phyloP scores from a whole-genome alignment of 2,113 vertebrate species.

The Pao palembangensis region DNA sequence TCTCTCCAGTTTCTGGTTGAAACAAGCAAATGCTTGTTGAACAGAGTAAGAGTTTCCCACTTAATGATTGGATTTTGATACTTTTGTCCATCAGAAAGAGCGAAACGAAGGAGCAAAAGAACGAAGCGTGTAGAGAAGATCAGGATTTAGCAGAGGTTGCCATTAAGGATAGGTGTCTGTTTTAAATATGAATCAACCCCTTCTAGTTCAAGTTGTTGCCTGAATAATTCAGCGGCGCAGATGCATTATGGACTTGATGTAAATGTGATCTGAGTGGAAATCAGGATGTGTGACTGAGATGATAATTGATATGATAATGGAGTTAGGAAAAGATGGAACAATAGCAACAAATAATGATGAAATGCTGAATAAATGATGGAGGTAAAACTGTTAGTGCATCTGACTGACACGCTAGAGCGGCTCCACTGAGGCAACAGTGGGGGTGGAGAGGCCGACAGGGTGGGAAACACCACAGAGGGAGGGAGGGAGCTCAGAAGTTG shows the following conservation, averaged over 20 bases:
- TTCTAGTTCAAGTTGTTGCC: slow-evolving; percentile 71
- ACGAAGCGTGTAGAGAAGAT: slow-evolving; percentile 19
- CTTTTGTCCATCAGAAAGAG: neutral
- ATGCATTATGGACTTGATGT: slow-evolving; percentile 77
- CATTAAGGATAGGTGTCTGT: slow-evolving; percentile 73
- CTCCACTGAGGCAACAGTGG: slow-evolving; percentile 8
- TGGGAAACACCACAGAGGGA: slow-evolving; percentile 18
- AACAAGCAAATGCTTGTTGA: too few species aligned
- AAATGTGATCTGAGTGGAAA: slow-evolving; percentile 74
- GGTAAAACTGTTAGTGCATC: slow-evolving; percentile 70
- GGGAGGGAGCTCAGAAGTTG: slow-evolving; percentile 4
- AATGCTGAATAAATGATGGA: slow-evolving; percentile 73
- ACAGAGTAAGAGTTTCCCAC: too few species aligned
- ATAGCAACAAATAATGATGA: slow-evolving; percentile 73
- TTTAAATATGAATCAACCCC: slow-evolving; percentile 76
- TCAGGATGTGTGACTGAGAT: slow-evolving; percentile 71
- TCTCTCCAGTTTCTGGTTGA: neutral
- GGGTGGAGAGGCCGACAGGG: neutral
- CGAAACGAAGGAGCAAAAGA: slow-evolving; percentile 25
- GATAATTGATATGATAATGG: slow-evolving; percentile 79
- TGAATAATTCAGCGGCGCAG: slow-evolving; percentile 73
- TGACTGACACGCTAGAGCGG: slow-evolving; percentile 34
- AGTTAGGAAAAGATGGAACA: slow-evolving; percentile 58
- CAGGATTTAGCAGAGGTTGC: slow-evolving; percentile 60
- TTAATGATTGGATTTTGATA: neutral